Percentiles rank a stretch among this genome's conserved stretches.
Conservation (phyloP, 2,113 vertebrate species). For the Odontesthes bonariensis region DNA sequence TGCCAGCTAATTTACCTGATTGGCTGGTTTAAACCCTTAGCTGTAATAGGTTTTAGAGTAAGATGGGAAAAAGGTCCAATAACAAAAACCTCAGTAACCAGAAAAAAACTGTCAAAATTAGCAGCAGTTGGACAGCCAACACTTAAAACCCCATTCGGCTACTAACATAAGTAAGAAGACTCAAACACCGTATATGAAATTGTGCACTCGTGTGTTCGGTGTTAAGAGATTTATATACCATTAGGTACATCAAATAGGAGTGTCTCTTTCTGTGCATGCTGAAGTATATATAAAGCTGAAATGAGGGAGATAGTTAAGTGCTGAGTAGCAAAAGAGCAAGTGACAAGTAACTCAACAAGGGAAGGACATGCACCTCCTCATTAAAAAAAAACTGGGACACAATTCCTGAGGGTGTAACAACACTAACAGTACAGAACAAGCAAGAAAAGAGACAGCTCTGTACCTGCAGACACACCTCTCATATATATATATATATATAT, state of each 20-base stretch:
- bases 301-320: constrained; percentile 15
- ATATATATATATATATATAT: neutral
- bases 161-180: too few relatives aligned
- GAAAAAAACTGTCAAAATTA: too few relatives aligned
- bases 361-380: constrained; percentile 31
- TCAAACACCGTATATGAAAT: neutral
- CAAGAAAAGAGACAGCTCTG: constrained; percentile 24
- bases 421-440: constrained; percentile 37
- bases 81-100: too few relatives aligned
- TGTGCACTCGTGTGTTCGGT: neutral
- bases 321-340: constrained; percentile 12
- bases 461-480: constrained; percentile 38
- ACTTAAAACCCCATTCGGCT: too few relatives aligned
- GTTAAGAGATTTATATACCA: neutral
- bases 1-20: too few relatives aligned
- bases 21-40: too few relatives aligned
- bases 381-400: constrained; percentile 45
- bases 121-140: too few relatives aligned
- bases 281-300: neutral
- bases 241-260: neutral
- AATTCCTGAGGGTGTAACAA: constrained; percentile 61
- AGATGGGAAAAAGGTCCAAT: too few relatives aligned
- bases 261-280: neutral
- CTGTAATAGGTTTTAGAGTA: too few relatives aligned
- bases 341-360: constrained; percentile 27